Evolutionary conservation across 2,113 vertebrate species (phyloP).

Genomic region (Mormyrus lacerda): DNA sequence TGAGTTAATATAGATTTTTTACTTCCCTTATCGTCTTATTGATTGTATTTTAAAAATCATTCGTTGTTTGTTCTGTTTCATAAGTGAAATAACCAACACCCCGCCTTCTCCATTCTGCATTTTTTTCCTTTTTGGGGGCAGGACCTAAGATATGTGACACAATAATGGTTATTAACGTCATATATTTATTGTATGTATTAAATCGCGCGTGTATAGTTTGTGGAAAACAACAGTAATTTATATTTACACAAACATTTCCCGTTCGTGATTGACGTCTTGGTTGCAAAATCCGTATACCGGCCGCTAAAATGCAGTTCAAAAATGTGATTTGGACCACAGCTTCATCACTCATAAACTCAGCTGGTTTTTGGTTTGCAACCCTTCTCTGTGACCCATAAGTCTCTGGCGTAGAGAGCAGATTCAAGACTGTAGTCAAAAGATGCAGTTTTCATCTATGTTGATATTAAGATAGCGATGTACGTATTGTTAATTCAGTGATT

Average conservation of each 20-base stretch:
- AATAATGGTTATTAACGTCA: background rate
- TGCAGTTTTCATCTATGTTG: background rate
- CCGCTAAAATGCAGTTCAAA: background rate
- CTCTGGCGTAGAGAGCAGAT: background rate
- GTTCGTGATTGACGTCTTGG: background rate
- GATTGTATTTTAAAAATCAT: background rate
- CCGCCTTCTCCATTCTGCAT: background rate
- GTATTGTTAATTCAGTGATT: background rate
- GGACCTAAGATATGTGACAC: background rate
- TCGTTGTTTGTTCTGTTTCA: background rate
- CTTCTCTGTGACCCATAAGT: background rate
- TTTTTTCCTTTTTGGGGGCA: background rate
- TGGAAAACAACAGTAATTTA: background rate
- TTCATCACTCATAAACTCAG: background rate
- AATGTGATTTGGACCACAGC: background rate
- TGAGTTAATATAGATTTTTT: background rate
- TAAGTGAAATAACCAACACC: background rate
- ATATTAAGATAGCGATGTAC: background rate
- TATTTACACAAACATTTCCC: background rate
- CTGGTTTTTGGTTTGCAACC: background rate
- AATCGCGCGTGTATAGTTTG: background rate
- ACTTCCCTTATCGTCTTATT: background rate
- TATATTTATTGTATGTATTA: background rate
- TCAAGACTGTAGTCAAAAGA: background rate
- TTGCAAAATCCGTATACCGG: background rate